phyloP scores from a whole-genome alignment of 2,888 invertebrate genomes.

The Elegia similella region DNA sequence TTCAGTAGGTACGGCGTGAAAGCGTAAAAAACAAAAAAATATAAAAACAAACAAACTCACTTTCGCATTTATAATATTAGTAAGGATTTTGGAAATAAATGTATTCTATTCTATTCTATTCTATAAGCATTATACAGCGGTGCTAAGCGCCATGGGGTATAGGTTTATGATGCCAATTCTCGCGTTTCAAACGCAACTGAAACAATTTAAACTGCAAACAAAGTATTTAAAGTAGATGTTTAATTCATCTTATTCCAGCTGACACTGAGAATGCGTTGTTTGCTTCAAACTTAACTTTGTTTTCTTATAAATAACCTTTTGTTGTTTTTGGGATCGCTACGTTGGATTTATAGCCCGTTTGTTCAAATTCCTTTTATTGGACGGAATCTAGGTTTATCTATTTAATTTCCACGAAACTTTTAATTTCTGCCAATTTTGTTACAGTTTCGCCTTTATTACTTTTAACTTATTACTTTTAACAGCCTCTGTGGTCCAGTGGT shows the following conservation, averaged over 20 bases:
- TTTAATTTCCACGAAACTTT: slow-evolving; percentile 1
- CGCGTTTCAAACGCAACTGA: slow-evolving; percentile 1
- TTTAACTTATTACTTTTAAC: neutral
- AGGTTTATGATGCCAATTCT: too few relatives aligned
- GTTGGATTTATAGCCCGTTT: slow-evolving; percentile 13
- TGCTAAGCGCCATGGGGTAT: too few relatives aligned
- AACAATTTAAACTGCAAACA: neutral
- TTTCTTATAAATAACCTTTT: slow-evolving; percentile 36
- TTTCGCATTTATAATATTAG: too few relatives aligned
- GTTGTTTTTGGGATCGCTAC: slow-evolving; percentile 11
- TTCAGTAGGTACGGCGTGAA: too few relatives aligned
- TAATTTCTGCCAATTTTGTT: slow-evolving; percentile 4
- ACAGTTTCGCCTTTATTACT: neutral
- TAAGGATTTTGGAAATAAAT: too few relatives aligned
- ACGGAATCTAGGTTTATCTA: slow-evolving; percentile 8
- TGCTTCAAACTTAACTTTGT: slow-evolving; percentile 32
- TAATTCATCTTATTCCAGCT: slow-evolving; percentile 33
- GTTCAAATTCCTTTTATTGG: slow-evolving; percentile 7
- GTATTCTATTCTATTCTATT: too few relatives aligned
- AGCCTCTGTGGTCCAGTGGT: too few relatives aligned
- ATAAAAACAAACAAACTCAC: too few relatives aligned
- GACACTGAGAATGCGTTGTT: slow-evolving; percentile 35
- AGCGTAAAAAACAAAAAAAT: too few relatives aligned
- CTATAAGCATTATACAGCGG: too few relatives aligned
- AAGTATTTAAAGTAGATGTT: slow-evolving; percentile 17